Conservation (phyloP, 2,888 invertebrate species). For the Psylliodes chrysocephalus region DNA sequence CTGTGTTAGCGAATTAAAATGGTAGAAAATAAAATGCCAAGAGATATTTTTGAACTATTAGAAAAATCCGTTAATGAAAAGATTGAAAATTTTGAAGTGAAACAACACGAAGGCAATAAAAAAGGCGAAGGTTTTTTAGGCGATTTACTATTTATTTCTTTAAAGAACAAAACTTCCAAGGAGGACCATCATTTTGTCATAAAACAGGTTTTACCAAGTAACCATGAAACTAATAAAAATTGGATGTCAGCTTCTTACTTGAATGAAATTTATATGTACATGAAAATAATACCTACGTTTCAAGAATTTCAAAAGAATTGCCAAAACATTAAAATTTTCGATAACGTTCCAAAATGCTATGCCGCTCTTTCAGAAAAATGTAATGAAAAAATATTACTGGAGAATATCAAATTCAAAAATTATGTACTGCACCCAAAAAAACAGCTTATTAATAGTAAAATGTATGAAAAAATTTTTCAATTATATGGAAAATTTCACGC, state of each 20-base stretch:
- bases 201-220: slow-evolving; percentile 34
- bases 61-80: slow-evolving; percentile 5
- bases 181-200: slow-evolving; percentile 21
- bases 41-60: neutral
- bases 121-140: slow-evolving; percentile 38
- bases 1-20: too few relatives aligned
- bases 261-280: slow-evolving; percentile 40
- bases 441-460: neutral
- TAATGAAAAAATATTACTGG: slow-evolving; percentile 41
- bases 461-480: slow-evolving; percentile 17
- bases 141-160: slow-evolving; percentile 24
- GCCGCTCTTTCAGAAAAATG: neutral
- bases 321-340: neutral
- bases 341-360: slow-evolving; percentile 26
- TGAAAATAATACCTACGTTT: slow-evolving; percentile 29
- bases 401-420: slow-evolving; percentile 39
- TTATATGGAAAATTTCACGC: slow-evolving; percentile 42
- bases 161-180: slow-evolving; percentile 24
- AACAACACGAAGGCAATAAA: slow-evolving; percentile 10
- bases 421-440: slow-evolving; percentile 30
- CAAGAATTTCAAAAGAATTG: slow-evolving; percentile 29
- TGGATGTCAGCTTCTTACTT: slow-evolving; percentile 26
- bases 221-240: neutral
- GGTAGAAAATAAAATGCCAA: neutral
- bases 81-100: slow-evolving; percentile 11